Evolutionary conservation across 2,113 vertebrate species (phyloP), one percentile per base, ranked within the genome.

Genomic region (Calidris pugnax): DNA sequence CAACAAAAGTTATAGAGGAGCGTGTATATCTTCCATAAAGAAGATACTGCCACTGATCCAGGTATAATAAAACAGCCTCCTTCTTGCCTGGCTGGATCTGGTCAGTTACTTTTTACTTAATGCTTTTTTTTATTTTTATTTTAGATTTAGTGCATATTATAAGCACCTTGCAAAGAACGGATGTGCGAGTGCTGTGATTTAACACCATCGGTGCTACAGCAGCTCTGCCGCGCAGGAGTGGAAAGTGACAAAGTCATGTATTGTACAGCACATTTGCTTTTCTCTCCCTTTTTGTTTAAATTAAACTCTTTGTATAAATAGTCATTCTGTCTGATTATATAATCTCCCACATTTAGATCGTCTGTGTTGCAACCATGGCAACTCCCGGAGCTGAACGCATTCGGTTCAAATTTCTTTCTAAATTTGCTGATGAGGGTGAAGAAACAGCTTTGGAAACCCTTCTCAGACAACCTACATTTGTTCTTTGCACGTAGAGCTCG

Each of bases 281-380:
- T 88, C 89, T 96, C 82, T 95, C 86, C 80, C 26, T 89, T 91
- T 95, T 97, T 97, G 77, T 95, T 96, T 94, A 98, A 94, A 96
- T 94, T 93, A 97, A 95, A 95, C 97, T 97, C 91, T 97, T 97
- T 85, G 85, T 93, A 97, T 96, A 97, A 97, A 97, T 94, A 98
- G 96, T 97, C 96, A 97, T 98, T 92, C 93, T 90, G 81, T 64
- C 80, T 96, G 96, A 97, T 98, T 98, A 98, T 97, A 98, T 98
- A 98, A 98, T 98, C 95, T 95, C 95, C 98, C 95, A 94, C 96
- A 98, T 98, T 98, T 98, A 98, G 98, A 98, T 97, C 96, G 96
- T 96, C 97, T 98, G 97, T 95, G 97, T 85, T 87, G 98, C 98
- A 98, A 98, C 98, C 98, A 98, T 98, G 96, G 97, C 97, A 98